Percentiles rank a stretch among this genome's conserved stretches.
Evolutionary conservation across 2,113 vertebrate species (phyloP).

Genomic region (Nothocercus nigrocapillus): DNA sequence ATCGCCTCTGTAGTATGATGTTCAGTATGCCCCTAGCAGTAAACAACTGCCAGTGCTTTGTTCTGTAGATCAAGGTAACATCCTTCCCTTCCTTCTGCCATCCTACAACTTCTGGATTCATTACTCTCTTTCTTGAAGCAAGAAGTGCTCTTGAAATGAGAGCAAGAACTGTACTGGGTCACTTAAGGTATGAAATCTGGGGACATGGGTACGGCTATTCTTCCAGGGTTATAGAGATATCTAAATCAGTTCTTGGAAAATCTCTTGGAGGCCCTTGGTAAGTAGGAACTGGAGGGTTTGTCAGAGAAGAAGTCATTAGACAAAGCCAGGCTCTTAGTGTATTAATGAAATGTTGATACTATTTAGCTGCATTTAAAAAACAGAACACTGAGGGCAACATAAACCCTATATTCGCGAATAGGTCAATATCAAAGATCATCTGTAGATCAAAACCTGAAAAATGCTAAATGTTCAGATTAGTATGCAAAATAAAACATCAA

Average conservation of each 20-base stretch:
- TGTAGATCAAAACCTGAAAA: conserved; percentile 76
- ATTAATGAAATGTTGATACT: conserved; percentile 43
- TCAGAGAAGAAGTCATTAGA: conserved; percentile 31
- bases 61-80: background rate
- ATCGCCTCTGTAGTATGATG: background rate
- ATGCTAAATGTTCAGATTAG: conserved; percentile 69
- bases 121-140: background rate
- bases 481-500: conserved; percentile 75
- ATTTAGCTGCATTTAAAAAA: background rate
- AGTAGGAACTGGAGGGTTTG: conserved; percentile 1
- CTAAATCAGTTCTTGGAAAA: background rate
- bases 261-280: background rate
- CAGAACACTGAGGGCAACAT: conserved; percentile 37
- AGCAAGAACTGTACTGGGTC: background rate
- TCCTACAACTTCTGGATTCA: background rate
- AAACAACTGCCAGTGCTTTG: background rate
- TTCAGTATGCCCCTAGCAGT: background rate
- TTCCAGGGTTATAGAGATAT: background rate
- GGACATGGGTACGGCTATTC: background rate
- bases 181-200: background rate
- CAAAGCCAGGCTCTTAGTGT: background rate
- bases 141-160: background rate
- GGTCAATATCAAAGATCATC: conserved; percentile 68
- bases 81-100: background rate
- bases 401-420: conserved; percentile 14